Conservation (phyloP, 2,797 vertebrate species). For the Pogoniulus pusillus region DNA sequence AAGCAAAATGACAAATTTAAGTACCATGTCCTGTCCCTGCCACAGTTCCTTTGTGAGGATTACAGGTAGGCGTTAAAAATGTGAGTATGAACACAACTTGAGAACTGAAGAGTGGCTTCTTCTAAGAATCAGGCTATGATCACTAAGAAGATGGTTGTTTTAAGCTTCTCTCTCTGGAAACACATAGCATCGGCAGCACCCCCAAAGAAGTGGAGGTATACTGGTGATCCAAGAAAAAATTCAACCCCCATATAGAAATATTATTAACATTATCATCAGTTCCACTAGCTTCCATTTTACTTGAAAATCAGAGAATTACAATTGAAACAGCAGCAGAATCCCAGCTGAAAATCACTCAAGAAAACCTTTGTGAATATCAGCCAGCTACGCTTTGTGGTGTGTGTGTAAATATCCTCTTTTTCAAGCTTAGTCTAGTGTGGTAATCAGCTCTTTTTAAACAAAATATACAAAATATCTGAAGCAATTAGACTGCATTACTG, state of each 20-base stretch:
- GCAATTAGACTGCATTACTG: slow-evolving; percentile 24
- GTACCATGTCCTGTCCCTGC: rapidly evolving
- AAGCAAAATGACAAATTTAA: not conserved
- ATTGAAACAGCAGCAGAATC: not conserved
- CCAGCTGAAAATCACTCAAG: not conserved
- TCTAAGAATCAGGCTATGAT: not conserved
- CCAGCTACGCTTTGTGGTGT: not conserved
- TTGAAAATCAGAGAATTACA: not conserved
- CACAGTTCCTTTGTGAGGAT: not conserved
- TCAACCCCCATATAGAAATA: rapidly evolving
- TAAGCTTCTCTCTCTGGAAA: not conserved
- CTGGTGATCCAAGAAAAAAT: not conserved
- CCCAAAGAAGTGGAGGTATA: not conserved
- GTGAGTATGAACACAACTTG: not conserved
- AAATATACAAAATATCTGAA: slow-evolving; percentile 22
- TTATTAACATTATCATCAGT: not conserved
- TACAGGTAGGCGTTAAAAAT: not conserved
- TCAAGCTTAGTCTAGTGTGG: not conserved
- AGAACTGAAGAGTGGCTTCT: not conserved
- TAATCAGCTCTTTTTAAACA: not conserved
- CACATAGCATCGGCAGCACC: not conserved
- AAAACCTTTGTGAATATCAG: not conserved
- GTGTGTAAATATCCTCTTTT: not conserved
- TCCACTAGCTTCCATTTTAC: not conserved
- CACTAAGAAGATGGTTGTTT: not conserved